Percentiles rank a stretch among this genome's conserved stretches.
Evolutionary conservation across 2,888 invertebrate species (phyloP).

Genomic region (Mycalesis mineus): DNA sequence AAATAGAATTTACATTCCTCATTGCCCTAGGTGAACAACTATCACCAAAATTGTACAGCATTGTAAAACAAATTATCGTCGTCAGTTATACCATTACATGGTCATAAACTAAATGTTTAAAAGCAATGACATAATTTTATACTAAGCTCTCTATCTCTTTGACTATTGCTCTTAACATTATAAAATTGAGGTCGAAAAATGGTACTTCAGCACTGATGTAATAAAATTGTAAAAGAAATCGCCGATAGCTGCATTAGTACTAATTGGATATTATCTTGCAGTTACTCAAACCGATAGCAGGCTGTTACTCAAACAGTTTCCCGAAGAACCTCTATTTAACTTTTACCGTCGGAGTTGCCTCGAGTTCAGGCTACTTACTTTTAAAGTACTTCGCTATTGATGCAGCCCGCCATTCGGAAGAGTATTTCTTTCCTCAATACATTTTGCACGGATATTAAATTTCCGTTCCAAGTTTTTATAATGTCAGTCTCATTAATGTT

Average conservation of each 20-base stretch:
- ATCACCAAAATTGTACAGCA: no score
- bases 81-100: no score
- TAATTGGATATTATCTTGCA: conserved; percentile 5
- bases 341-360: conserved; percentile 9
- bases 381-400: conserved; percentile 8
- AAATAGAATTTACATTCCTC: no score
- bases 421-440: not conserved
- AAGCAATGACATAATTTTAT: no score
- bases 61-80: no score
- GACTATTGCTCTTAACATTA: no score
- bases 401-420: not conserved
- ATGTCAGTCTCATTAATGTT: not conserved
- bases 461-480: not conserved
- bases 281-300: not conserved
- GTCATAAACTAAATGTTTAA: no score
- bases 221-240: not conserved
- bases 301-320: conserved; percentile 2
- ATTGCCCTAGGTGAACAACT: no score
- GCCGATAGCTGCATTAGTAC: not conserved
- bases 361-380: conserved; percentile 5
- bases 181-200: no score
- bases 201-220: no score
- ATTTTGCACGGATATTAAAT: not conserved
- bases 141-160: no score
- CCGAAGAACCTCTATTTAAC: conserved; percentile 11